These are phyloP conservation scores for Drosophila paramelanica DNA, from an alignment of 2,888 invertebrate species.

Conservation along the genomic window DNA sequence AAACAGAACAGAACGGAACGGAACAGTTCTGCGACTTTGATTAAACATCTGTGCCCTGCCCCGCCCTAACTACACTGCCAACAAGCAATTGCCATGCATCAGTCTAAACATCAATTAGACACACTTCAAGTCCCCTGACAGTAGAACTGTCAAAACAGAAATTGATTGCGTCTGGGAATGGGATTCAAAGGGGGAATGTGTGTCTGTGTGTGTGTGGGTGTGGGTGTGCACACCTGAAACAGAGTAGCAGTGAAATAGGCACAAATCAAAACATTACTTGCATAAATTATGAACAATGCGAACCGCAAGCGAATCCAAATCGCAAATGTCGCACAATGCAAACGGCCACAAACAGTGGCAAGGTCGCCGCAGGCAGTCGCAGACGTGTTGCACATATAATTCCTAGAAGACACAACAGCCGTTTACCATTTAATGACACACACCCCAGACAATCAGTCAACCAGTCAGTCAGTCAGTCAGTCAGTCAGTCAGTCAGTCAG, in stretches of 20 bases:
- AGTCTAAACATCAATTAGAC: slow-evolving; percentile 69
- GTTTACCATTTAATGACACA: slow-evolving; percentile 43
- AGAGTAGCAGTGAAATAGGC: background rate
- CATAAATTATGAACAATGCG: slow-evolving; percentile 69
- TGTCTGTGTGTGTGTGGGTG: slow-evolving; percentile 46
- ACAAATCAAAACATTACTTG: slow-evolving; percentile 78
- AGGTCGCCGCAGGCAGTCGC: slow-evolving; percentile 53
- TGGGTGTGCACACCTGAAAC: slow-evolving; percentile 52
- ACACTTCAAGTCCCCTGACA: slow-evolving; percentile 74
- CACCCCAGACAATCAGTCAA: slow-evolving; percentile 28
- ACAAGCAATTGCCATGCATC: slow-evolving; percentile 27
- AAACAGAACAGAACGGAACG: slow-evolving; percentile 15
- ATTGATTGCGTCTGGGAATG: slow-evolving; percentile 74
- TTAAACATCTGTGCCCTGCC: slow-evolving; percentile 29
- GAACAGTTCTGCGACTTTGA: background rate
- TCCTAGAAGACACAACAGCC: slow-evolving; percentile 48
- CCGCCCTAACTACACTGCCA: slow-evolving; percentile 15
- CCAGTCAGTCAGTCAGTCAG: slow-evolving; percentile 5
- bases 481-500: background rate
- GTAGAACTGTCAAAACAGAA: slow-evolving; percentile 76
- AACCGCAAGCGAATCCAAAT: slow-evolving; percentile 56
- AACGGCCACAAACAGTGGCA: slow-evolving; percentile 59
- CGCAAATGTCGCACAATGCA: slow-evolving; percentile 39
- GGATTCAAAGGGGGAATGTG: slow-evolving; percentile 27
- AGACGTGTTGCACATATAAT: slow-evolving; percentile 36